These are phyloP conservation scores for Apis cerana DNA, from an alignment of 1,140 invertebrate genomes.

Conservation along the genomic window DNA sequence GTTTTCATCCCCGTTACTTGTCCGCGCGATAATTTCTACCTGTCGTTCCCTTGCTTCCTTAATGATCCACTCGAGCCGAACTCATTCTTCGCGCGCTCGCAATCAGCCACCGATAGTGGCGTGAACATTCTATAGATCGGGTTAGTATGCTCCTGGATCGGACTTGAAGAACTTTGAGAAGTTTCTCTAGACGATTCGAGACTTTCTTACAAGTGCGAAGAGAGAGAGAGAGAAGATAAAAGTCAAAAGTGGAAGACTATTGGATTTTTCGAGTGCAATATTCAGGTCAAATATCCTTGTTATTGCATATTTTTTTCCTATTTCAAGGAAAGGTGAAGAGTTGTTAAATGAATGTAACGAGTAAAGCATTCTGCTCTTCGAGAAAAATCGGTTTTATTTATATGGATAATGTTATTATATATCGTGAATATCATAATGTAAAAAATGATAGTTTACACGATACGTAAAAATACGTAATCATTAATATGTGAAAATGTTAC, in stretches of 20 bases:
- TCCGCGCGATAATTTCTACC: conserved; percentile 15
- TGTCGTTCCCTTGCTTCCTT: conserved; percentile 32
- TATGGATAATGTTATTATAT: too few species aligned
- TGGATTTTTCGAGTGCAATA: not conserved
- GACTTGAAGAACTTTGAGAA: conserved; percentile 17
- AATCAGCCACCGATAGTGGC: conserved; percentile 8
- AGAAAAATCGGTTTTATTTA: too few species aligned
- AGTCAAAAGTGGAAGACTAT: too few species aligned
- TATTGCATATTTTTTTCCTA: not conserved
- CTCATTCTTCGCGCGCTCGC: conserved; percentile 30
- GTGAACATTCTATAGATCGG: conserved; percentile 12
- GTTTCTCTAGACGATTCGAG: not conserved
- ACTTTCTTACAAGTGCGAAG: not conserved
- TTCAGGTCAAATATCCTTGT: not conserved
- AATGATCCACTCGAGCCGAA: conserved; percentile 30
- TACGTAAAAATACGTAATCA: too few species aligned
- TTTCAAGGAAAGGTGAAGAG: not conserved
- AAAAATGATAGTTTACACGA: too few species aligned
- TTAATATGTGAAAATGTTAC: too few species aligned
- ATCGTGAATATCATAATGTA: too few species aligned
- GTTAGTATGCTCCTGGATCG: not conserved
- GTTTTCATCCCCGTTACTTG: conserved; percentile 6
- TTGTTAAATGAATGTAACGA: not conserved
- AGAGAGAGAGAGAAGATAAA: not conserved
- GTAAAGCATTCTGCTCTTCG: too few species aligned